Evolutionary conservation across 2,888 invertebrate genomes (phyloP).

Genomic region (Gari tellinella): DNA sequence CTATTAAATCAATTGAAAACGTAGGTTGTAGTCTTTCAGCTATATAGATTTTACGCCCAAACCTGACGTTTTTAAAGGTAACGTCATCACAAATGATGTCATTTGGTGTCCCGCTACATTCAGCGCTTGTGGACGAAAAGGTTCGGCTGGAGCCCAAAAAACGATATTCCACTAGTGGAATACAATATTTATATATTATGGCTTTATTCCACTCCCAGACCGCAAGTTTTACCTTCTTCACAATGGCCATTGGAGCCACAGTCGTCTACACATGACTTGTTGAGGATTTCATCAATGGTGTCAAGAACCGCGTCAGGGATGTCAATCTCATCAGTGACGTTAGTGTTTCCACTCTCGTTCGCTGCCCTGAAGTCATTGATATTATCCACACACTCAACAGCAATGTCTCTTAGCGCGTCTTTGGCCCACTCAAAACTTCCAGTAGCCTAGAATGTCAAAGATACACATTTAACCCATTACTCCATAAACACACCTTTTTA

Average conservation of each 20-base stretch:
- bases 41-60: too few species aligned
- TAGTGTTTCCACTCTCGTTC: slow-evolving; percentile 42
- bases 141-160: too few species aligned
- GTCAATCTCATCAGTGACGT: slow-evolving; percentile 19
- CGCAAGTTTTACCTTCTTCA: slow-evolving; percentile 63
- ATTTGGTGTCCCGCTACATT: too few species aligned
- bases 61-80: too few species aligned
- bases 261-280: slow-evolving; percentile 59
- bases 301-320: slow-evolving; percentile 26
- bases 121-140: too few species aligned
- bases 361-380: slow-evolving; percentile 40
- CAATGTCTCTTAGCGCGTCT: slow-evolving; percentile 67
- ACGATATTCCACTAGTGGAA: too few species aligned
- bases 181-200: too few species aligned
- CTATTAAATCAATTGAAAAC: too few species aligned
- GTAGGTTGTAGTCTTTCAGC: too few species aligned
- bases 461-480: background rate
- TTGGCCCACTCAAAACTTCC: slow-evolving; percentile 65
- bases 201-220: too few species aligned
- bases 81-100: too few species aligned
- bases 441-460: slow-evolving; percentile 50
- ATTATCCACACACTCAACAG: slow-evolving; percentile 66
- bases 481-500: too few species aligned
- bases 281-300: slow-evolving; percentile 31
- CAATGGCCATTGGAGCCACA: slow-evolving; percentile 70